Percentiles rank a stretch among this genome's conserved stretches.
Conservation (phyloP, 1,140 invertebrate genomes). For the Latrodectus geometricus region DNA sequence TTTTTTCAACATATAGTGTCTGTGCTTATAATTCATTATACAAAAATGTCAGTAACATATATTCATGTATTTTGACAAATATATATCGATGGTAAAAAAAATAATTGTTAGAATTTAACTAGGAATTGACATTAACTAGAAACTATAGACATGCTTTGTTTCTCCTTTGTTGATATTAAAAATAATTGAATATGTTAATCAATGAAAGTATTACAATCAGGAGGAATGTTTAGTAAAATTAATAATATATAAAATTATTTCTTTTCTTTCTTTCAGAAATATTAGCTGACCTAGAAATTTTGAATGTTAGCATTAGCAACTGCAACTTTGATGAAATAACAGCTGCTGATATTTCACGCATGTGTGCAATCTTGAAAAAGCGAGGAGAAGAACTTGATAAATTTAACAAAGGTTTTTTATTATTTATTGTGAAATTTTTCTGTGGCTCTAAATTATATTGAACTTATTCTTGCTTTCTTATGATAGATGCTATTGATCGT, state of each 20-base stretch:
- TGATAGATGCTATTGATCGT: slow-evolving; percentile 76
- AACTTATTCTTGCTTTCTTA: slow-evolving; percentile 44
- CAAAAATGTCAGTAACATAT: no score
- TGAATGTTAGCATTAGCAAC: slow-evolving; percentile 65
- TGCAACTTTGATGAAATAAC: slow-evolving; percentile 64
- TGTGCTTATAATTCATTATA: no score
- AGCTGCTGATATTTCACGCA: slow-evolving; percentile 71
- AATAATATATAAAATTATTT: background rate
- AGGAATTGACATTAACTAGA: no score
- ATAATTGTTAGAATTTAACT: no score
- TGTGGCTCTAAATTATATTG: slow-evolving; percentile 2
- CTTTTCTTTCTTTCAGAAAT: slow-evolving; percentile 26
- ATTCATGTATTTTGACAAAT: no score
- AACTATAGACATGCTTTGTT: no score
- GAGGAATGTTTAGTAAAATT: no score
- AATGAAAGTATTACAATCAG: no score
- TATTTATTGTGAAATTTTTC: background rate
- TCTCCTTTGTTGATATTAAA: no score
- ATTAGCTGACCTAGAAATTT: slow-evolving; percentile 65
- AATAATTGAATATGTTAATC: no score
- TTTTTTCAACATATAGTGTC: no score
- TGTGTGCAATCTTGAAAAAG: slow-evolving; percentile 79
- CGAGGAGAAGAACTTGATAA: slow-evolving; percentile 80
- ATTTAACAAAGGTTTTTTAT: slow-evolving; percentile 77
- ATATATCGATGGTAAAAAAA: no score